phyloP scores from a whole-genome alignment of 2,113 vertebrate genomes.

The Paramormyrops kingsleyae region DNA sequence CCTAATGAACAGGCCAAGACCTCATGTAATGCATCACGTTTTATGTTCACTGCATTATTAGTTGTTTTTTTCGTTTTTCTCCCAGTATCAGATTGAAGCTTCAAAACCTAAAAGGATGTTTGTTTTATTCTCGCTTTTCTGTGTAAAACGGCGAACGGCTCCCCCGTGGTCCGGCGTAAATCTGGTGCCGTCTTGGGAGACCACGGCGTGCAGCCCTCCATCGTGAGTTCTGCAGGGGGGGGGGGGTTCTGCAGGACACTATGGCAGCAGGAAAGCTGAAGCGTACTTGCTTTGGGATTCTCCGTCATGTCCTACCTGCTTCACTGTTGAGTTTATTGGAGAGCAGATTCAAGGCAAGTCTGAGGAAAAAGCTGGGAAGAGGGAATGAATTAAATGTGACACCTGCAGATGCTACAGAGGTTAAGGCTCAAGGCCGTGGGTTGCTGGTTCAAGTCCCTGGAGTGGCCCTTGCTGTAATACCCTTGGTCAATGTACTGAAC shows the following conservation, averaged over 20 bases:
- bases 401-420: neutral
- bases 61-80: neutral
- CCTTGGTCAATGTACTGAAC: neutral
- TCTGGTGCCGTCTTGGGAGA: neutral
- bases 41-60: neutral
- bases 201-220: neutral
- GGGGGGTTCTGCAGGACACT: neutral
- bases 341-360: neutral
- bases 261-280: neutral
- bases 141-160: neutral
- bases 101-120: neutral
- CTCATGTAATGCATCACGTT: neutral
- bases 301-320: neutral
- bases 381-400: neutral
- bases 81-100: neutral
- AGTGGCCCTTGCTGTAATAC: neutral
- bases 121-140: neutral
- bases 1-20: slow-evolving; percentile 12
- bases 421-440: neutral
- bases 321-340: neutral
- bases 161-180: neutral
- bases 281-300: neutral
- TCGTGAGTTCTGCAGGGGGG: neutral
- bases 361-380: neutral
- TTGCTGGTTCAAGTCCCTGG: neutral